phyloP scores from a whole-genome alignment of 2,113 vertebrate species.

The Callopanchax toddi region DNA sequence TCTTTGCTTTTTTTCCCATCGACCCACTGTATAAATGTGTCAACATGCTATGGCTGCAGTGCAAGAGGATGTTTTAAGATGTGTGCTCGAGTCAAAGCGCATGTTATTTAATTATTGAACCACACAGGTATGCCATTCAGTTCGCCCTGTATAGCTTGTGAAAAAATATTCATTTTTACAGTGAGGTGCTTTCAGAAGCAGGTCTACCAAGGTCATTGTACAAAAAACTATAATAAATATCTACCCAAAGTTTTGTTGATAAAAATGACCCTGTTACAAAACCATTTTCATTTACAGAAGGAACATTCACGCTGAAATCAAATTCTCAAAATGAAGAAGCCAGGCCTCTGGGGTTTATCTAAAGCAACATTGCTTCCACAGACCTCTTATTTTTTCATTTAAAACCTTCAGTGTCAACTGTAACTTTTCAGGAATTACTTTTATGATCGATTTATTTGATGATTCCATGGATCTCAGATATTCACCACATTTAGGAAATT shows the following conservation, averaged over 20 bases:
- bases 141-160: neutral
- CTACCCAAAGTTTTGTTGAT: neutral
- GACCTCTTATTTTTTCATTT: constrained; percentile 2
- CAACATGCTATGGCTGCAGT: neutral
- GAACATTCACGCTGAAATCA: constrained; percentile 12
- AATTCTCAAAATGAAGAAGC: constrained; percentile 15
- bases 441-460: constrained; percentile 17
- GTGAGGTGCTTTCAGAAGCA: neutral
- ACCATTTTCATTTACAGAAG: constrained; percentile 9
- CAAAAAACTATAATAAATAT: neutral
- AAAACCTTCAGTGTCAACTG: constrained; percentile 18
- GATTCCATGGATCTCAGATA: constrained; percentile 4
- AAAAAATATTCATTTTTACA: neutral
- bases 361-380: constrained; percentile 16
- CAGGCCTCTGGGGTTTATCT: constrained; percentile 26
- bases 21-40: neutral
- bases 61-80: neutral
- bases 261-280: constrained; percentile 5
- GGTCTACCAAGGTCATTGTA: neutral
- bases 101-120: neutral
- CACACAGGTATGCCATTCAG: neutral
- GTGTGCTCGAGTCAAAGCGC: neutral
- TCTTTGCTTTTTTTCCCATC: too few relatives aligned
- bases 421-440: constrained; percentile 29
- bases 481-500: constrained; percentile 16